These are phyloP conservation scores for Dreissena rostriformis DNA, from an alignment of 1,140 invertebrate genomes.

Conservation along the genomic window DNA sequence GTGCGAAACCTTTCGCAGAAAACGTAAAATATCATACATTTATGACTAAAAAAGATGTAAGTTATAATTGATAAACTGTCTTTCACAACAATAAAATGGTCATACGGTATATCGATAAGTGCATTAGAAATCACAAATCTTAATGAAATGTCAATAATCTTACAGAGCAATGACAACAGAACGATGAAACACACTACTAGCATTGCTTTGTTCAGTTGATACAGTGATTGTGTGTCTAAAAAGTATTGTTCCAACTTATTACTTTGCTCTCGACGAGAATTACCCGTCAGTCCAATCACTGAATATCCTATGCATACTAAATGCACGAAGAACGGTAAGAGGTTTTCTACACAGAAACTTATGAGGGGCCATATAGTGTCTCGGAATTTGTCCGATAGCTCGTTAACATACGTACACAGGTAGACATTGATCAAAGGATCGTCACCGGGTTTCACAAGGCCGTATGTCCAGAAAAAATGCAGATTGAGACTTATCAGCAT, in stretches of 20 bases:
- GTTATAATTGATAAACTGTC: not conserved
- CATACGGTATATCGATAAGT: conserved; percentile 52
- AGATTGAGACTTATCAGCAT: conserved; percentile 77
- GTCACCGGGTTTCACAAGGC: conserved; percentile 60
- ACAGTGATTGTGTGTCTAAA: conserved; percentile 69
- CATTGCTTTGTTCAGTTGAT: conserved; percentile 64
- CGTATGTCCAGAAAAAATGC: conserved; percentile 80
- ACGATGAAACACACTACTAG: conserved; percentile 56
- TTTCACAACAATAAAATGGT: not conserved
- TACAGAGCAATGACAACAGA: conserved; percentile 28
- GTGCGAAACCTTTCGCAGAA: conserved; percentile 45
- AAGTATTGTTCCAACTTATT: conserved; percentile 71
- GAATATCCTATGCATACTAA: conserved; percentile 52
- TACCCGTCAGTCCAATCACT: not conserved
- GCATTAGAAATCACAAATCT: not conserved
- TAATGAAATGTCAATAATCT: conserved; percentile 5
- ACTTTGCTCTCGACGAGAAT: not conserved
- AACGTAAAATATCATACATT: conserved; percentile 60
- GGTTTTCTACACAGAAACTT: conserved; percentile 64
- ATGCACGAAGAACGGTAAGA: conserved; percentile 68
- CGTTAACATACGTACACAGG: conserved; percentile 65
- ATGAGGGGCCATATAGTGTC: conserved; percentile 73
- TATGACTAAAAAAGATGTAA: conserved; percentile 67
- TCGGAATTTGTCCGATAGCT: conserved; percentile 68
- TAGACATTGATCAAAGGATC: conserved; percentile 43